Percentiles rank a stretch among this genome's conserved stretches.
phyloP scores from a whole-genome alignment of 2,888 invertebrate genomes.

The Parascotia fuliginaria region DNA sequence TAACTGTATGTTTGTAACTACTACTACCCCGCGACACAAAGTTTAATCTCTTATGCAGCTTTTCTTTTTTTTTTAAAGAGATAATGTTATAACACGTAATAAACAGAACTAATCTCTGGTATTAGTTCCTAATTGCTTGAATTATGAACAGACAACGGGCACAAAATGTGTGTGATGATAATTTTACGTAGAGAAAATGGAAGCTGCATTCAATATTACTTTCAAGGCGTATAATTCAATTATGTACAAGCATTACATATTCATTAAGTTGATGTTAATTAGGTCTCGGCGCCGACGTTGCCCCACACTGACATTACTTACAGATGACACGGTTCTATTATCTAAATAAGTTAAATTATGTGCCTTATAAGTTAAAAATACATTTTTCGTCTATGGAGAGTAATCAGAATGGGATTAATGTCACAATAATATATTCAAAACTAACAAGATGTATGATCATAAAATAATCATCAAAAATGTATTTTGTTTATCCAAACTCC shows the following conservation, averaged over 20 bases:
- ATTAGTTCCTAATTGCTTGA: neutral
- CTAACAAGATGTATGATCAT: no score
- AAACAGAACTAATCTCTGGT: no score
- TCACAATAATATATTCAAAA: no score
- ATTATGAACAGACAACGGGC: neutral
- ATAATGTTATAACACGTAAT: no score
- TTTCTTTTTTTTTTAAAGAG: no score
- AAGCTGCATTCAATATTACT: conserved; percentile 50
- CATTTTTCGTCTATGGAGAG: conserved; percentile 30
- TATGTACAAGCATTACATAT: conserved; percentile 62
- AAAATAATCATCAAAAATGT: no score
- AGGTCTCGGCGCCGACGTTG: conserved; percentile 44
- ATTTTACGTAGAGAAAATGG: conserved; percentile 11
- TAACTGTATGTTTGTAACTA: no score
- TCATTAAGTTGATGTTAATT: conserved; percentile 66
- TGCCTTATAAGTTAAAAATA: conserved; percentile 18
- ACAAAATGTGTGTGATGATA: neutral
- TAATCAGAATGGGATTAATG: no score
- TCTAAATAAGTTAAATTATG: conserved; percentile 40
- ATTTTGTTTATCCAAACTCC: no score
- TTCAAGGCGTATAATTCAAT: conserved; percentile 56
- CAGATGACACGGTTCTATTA: conserved; percentile 13
- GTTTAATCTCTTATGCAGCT: no score
- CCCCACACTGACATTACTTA: conserved; percentile 12
- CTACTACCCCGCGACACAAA: no score